These are phyloP conservation scores for Protobothrops mucrosquamatus DNA, from an alignment of 2,113 vertebrate species.

Conservation along the genomic window DNA sequence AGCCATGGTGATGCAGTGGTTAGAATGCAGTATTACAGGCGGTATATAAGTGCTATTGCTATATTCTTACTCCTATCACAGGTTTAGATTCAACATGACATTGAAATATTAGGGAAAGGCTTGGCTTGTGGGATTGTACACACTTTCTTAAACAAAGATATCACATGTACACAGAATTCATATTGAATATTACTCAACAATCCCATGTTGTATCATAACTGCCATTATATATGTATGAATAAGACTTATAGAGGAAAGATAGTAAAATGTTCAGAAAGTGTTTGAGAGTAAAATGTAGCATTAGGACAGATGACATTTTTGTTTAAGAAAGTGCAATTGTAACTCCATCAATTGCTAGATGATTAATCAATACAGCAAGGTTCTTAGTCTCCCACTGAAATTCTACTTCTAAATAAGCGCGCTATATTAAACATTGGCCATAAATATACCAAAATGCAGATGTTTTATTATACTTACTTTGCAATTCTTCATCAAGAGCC, in stretches of 20 bases:
- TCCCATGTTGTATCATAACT: background rate
- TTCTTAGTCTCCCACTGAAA: too few relatives aligned
- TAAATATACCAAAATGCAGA: slow-evolving; percentile 21
- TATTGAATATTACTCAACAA: background rate
- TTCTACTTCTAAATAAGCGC: background rate
- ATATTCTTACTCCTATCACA: background rate
- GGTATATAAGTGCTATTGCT: too few relatives aligned
- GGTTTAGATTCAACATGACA: background rate
- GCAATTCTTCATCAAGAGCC: slow-evolving; percentile 87
- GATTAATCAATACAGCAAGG: background rate
- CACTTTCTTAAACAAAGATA: background rate
- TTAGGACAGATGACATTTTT: background rate
- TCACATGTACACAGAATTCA: background rate
- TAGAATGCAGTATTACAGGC: too few relatives aligned
- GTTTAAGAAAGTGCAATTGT: background rate
- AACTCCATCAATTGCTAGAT: background rate
- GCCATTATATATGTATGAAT: background rate
- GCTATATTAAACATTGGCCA: background rate
- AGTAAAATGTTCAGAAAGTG: background rate
- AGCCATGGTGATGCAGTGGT: too few relatives aligned
- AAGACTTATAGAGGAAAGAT: background rate
- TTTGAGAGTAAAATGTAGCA: background rate
- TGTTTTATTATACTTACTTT: slow-evolving; percentile 78
- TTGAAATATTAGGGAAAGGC: background rate
- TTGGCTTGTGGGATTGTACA: background rate